These are phyloP conservation scores for Pituophis catenifer DNA, from an alignment of 2,113 vertebrate genomes.

Conservation along the genomic window DNA sequence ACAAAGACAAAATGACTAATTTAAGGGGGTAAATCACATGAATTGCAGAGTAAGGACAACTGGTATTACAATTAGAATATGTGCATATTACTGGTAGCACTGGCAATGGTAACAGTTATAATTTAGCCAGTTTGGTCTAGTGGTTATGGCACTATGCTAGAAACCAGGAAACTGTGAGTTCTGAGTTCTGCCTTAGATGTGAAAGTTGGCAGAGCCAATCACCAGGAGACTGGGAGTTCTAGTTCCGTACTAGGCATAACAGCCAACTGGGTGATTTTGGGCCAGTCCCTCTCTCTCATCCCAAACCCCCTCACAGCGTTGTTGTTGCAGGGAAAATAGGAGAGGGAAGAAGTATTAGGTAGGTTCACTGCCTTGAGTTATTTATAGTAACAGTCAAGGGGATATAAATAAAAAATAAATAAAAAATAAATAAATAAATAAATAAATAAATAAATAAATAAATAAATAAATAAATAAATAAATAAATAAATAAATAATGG, in stretches of 20 bases:
- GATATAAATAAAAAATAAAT: background rate
- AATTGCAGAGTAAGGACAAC: background rate
- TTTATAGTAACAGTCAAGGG: background rate
- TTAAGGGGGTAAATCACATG: background rate
- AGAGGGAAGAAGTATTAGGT: background rate
- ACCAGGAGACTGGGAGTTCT: background rate
- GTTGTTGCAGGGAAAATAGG: background rate
- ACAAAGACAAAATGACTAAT: background rate
- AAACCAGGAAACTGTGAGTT: background rate
- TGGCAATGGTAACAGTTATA: background rate
- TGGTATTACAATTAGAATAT: background rate
- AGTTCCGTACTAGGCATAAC: background rate
- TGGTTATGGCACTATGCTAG: background rate
- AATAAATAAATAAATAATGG: background rate
- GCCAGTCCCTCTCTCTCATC: background rate
- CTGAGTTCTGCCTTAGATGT: background rate
- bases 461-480: background rate
- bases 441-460: background rate
- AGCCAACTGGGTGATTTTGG: background rate
- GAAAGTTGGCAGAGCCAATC: background rate
- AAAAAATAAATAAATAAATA: background rate
- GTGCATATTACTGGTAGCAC: background rate
- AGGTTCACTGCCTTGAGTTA: background rate
- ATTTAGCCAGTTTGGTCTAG: background rate
- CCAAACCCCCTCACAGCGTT: background rate